Evolutionary conservation across 2,888 invertebrate genomes (phyloP).

Genomic region (Chydorus sphaericus): DNA sequence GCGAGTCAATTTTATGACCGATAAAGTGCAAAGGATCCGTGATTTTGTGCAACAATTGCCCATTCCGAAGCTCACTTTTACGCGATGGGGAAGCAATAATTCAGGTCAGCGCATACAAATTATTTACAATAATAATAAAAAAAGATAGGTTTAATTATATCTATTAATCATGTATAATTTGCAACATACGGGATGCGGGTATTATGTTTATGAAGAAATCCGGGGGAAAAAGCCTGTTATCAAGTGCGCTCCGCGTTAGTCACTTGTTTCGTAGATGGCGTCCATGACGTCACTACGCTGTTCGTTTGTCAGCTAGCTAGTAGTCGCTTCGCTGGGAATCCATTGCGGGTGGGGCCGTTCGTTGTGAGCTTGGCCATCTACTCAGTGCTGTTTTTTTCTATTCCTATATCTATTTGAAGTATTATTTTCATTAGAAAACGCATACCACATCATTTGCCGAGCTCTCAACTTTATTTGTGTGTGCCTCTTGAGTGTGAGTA

Average conservation of each 20-base stretch:
- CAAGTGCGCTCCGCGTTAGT: not conserved
- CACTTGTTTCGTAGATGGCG: slow-evolving; percentile 1
- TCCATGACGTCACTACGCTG: slow-evolving; percentile 2
- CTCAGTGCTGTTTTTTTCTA: not conserved
- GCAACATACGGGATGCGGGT: too few species aligned
- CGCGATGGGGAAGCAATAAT: not conserved
- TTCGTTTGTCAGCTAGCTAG: not conserved
- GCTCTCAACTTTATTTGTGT: not conserved
- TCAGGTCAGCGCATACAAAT: too few species aligned
- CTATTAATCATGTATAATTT: too few species aligned
- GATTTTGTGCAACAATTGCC: too few species aligned
- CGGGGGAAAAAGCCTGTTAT: not conserved
- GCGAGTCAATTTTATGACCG: too few species aligned
- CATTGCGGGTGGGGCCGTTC: slow-evolving; percentile 6
- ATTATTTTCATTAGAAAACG: too few species aligned
- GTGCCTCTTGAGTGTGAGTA: slow-evolving; percentile 1
- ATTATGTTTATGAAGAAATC: too few species aligned
- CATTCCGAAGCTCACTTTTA: not conserved
- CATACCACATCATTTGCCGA: too few species aligned
- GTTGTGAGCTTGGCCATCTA: not conserved
- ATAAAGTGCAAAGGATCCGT: too few species aligned
- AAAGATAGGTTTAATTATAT: too few species aligned
- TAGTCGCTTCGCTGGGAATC: not conserved
- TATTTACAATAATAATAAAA: too few species aligned
- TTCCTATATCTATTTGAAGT: not conserved